Conservation (phyloP, 2,113 vertebrate species). For the Scalopus aquaticus region DNA sequence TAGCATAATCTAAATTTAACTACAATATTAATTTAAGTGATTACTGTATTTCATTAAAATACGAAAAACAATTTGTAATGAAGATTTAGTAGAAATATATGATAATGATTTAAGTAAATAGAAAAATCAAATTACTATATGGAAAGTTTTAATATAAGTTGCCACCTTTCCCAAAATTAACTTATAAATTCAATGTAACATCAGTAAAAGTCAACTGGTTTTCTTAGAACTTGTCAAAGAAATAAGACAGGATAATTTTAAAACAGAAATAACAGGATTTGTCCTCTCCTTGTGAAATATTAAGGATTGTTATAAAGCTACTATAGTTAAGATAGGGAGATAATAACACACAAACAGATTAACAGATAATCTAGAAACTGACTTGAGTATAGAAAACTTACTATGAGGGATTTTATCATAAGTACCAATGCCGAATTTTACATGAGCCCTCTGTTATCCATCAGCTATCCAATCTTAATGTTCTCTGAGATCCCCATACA, state of each 20-base stretch:
- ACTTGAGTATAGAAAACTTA: neutral
- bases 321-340: neutral
- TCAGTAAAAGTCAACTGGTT: neutral
- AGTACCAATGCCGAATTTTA: neutral
- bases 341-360: neutral
- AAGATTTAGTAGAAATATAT: neutral
- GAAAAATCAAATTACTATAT: neutral
- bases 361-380: neutral
- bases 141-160: too few species aligned
- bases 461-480: accelerated
- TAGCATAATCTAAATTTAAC: neutral
- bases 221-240: neutral
- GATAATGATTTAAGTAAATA: neutral
- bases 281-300: neutral
- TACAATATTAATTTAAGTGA: neutral
- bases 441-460: neutral
- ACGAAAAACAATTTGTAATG: neutral
- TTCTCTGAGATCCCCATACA: neutral
- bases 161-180: neutral
- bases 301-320: neutral
- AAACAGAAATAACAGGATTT: neutral
- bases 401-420: neutral
- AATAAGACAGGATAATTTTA: neutral
- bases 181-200: neutral
- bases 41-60: neutral